These are phyloP conservation scores for Corticium candelabrum DNA, from an alignment of 37 sponge, comb jelly and placozoan genomes.

Conservation along the genomic window DNA sequence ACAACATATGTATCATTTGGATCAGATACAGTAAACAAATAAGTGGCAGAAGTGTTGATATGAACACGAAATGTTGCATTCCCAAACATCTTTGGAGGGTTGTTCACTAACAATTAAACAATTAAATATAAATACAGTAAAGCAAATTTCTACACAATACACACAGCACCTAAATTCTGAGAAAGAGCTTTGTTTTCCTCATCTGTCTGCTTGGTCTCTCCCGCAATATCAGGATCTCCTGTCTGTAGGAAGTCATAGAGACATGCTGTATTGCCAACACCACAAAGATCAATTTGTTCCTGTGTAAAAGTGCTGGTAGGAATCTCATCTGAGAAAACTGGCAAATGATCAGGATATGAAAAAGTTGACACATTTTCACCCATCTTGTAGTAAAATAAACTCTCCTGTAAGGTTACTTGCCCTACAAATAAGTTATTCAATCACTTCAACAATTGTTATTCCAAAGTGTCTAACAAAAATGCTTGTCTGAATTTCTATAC, in stretches of 20 bases:
- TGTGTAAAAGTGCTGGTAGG: conserved; percentile 8
- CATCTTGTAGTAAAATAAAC: conserved; percentile 31
- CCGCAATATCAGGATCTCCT: conserved; percentile 23
- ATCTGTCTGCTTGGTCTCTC: conserved; percentile 9
- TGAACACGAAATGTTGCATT: not conserved
- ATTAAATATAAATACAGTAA: not conserved
- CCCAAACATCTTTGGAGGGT: conserved; percentile 16
- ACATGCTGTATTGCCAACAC: conserved; percentile 20
- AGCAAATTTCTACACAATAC: too few species aligned
- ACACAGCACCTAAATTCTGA: too few species aligned
- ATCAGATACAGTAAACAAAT: conserved; percentile 9
- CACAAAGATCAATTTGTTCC: conserved; percentile 14
- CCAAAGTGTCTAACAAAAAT: too few species aligned
- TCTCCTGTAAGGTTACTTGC: conserved; percentile 30
- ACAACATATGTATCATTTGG: conserved; percentile 5
- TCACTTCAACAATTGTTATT: too few species aligned
- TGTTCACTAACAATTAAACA: conserved; percentile 12
- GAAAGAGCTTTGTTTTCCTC: not conserved
- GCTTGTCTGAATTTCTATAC: too few species aligned
- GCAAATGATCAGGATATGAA: conserved; percentile 31
- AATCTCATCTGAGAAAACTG: conserved; percentile 36
- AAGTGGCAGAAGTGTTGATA: not conserved
- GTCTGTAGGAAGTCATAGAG: conserved; percentile 52
- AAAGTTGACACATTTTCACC: conserved; percentile 10
- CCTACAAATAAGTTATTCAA: too few species aligned